Conservation (phyloP, 2,797 vertebrate species). For the Galaxias olidus region DNA sequence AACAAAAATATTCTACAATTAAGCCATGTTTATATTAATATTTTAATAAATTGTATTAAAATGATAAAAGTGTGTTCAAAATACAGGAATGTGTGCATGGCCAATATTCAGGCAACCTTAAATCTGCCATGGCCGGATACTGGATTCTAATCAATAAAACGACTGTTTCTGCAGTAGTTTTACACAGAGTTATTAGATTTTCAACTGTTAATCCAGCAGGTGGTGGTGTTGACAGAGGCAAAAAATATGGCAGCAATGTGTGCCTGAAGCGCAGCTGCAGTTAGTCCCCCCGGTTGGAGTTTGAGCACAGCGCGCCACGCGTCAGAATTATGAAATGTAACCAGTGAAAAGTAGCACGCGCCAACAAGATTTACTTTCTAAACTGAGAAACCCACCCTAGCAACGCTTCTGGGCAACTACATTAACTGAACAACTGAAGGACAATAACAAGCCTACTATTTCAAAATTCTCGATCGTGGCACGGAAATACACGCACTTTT, state of each 20-base stretch:
- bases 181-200: background rate
- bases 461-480: background rate
- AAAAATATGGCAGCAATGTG: background rate
- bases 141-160: no score
- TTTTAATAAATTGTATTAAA: no score
- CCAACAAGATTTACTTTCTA: conserved; percentile 2
- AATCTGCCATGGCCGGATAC: no score
- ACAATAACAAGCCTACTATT: conserved; percentile 12
- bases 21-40: no score
- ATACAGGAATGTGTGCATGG: no score
- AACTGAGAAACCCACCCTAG: background rate
- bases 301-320: no score
- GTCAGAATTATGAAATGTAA: conserved; percentile 2
- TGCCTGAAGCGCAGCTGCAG: background rate
- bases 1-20: no score
- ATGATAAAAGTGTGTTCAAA: no score
- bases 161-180: no score
- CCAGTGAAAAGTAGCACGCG: conserved; percentile 10
- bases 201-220: conserved; percentile 17
- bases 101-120: no score
- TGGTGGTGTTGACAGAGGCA: conserved; percentile 10
- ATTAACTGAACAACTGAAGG: conserved; percentile 21
- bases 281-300: no score
- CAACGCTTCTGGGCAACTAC: background rate
- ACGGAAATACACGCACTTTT: conserved; percentile 18